These are phyloP conservation scores for Drosophila sechellia DNA, from an alignment of 1,140 invertebrate species.

Conservation along the genomic window DNA sequence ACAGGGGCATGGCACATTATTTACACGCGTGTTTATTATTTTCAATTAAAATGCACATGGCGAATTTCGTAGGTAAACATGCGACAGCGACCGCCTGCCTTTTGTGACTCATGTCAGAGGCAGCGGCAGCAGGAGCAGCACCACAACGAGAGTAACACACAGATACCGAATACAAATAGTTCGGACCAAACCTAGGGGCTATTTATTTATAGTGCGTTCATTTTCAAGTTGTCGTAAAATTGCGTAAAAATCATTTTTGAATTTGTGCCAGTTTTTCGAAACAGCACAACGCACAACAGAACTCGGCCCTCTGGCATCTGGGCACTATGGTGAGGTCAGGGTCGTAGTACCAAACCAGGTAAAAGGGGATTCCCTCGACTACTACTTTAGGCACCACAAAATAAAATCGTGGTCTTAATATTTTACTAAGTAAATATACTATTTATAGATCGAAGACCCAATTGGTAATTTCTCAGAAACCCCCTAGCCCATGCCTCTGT, in stretches of 20 bases:
- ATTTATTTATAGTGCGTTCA: slow-evolving; percentile 71
- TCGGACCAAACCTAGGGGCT: slow-evolving; percentile 46
- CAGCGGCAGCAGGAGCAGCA: slow-evolving; percentile 23
- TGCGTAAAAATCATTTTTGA: slow-evolving; percentile 82
- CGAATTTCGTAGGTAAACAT: slow-evolving; percentile 72
- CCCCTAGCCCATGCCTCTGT: slow-evolving; percentile 6
- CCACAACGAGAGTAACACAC: slow-evolving; percentile 51
- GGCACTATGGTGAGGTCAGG: slow-evolving; percentile 24
- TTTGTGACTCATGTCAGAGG: slow-evolving; percentile 55
- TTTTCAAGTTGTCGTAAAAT: slow-evolving; percentile 81
- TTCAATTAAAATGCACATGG: slow-evolving; percentile 75
- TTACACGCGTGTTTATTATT: slow-evolving; percentile 82
- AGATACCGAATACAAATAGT: slow-evolving; percentile 64
- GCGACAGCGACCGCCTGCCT: slow-evolving; percentile 12
- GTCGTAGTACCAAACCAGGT: not conserved
- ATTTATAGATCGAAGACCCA: no score
- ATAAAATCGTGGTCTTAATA: no score
- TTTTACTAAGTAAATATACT: no score
- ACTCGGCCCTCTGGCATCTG: slow-evolving; percentile 32
- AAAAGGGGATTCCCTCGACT: not conserved
- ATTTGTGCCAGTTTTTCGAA: slow-evolving; percentile 75
- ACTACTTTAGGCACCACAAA: no score
- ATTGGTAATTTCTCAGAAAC: not conserved
- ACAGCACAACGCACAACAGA: slow-evolving; percentile 14
- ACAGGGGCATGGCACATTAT: slow-evolving; percentile 68